phyloP scores from a whole-genome alignment of 2,797 vertebrate species.

The Pantherophis vulpinus region DNA sequence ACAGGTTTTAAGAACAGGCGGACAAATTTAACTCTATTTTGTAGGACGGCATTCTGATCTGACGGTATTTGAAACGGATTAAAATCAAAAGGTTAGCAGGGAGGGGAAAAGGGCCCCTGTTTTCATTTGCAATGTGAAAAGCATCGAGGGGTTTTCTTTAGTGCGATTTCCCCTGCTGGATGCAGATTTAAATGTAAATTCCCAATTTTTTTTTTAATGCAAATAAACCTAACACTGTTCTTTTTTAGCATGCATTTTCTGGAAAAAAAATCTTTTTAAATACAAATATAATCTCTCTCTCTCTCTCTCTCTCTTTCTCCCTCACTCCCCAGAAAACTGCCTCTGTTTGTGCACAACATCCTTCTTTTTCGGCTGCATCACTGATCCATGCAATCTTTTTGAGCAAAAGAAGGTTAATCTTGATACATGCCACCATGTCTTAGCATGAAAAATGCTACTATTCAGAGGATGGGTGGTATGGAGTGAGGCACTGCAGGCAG shows the following conservation, averaged over 20 bases:
- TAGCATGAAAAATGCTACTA: too few relatives aligned
- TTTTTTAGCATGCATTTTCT: background rate
- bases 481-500: too few relatives aligned
- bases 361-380: background rate
- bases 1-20: background rate
- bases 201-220: background rate
- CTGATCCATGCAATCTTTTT: background rate
- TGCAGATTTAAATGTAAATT: background rate
- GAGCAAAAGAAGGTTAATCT: background rate
- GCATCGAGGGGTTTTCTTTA: background rate
- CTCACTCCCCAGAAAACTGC: background rate
- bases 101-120: accelerated
- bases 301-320: background rate
- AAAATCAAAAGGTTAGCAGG: background rate
- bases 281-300: background rate
- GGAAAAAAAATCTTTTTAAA: background rate
- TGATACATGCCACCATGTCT: background rate
- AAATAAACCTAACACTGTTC: background rate
- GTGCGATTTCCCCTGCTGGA: background rate
- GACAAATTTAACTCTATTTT: background rate
- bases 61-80: background rate
- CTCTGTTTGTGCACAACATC: background rate
- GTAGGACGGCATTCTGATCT: background rate
- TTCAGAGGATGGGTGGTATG: too few relatives aligned
- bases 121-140: background rate